Evolutionary conservation across 2,888 invertebrate genomes (phyloP).

Genomic region (Mechanitis messenoides): DNA sequence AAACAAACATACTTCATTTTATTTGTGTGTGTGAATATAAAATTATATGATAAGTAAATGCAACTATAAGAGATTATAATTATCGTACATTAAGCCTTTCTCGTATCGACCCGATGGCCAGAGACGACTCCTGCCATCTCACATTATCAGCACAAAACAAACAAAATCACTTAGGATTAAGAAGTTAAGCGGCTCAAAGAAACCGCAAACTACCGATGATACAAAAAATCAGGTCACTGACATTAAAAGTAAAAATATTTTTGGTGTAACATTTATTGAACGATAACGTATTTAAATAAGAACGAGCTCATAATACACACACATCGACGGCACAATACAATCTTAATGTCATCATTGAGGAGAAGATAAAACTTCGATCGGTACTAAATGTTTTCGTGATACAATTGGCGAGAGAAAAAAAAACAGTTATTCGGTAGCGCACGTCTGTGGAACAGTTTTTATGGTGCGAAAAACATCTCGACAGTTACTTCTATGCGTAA

Average conservation of each 20-base stretch:
- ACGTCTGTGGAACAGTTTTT: conserved; percentile 42
- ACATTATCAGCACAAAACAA: conserved; percentile 65
- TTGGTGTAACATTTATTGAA: conserved; percentile 38
- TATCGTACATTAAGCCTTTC: too few species aligned
- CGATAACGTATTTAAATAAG: conserved; percentile 27
- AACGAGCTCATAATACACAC: conserved; percentile 3
- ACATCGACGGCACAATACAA: conserved; percentile 20
- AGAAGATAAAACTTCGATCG: conserved; percentile 2
- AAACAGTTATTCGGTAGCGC: conserved; percentile 26
- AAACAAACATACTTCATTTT: too few species aligned
- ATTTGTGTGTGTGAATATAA: too few species aligned
- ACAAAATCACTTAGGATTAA: conserved; percentile 76
- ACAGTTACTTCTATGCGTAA: conserved; percentile 30
- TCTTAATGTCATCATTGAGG: conserved; percentile 11
- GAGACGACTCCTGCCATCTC: conserved; percentile 54
- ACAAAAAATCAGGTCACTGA: conserved; percentile 51
- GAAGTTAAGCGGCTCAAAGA: conserved; percentile 67
- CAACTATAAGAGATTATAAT: too few species aligned
- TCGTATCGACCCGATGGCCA: conserved; percentile 22
- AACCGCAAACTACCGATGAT: conserved; percentile 56
- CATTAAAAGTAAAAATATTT: conserved; percentile 46
- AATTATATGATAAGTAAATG: too few species aligned
- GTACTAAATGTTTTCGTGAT: not conserved
- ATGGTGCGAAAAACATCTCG: conserved; percentile 38
- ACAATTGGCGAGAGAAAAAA: conserved; percentile 4